Conservation (phyloP, 2,113 vertebrate species). For the Anarrhichthys ocellatus region DNA sequence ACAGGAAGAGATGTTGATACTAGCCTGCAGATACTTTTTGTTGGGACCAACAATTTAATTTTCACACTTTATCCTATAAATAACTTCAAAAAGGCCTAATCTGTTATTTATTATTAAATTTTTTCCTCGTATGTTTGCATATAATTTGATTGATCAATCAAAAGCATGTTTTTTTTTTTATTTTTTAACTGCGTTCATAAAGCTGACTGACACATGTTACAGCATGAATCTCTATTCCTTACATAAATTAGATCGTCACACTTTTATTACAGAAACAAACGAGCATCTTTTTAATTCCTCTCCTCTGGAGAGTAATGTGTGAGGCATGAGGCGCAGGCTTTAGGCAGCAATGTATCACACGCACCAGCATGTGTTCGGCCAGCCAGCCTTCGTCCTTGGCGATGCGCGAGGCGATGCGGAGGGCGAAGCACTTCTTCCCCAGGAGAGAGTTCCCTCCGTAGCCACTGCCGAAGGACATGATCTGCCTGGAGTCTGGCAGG, state of each 20-base stretch:
- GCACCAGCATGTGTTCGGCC: conserved; percentile 98
- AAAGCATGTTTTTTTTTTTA: background rate
- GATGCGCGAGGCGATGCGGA: conserved; percentile 94
- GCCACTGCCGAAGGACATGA: conserved; percentile 95
- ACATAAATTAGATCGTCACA: background rate
- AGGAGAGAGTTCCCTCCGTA: conserved; percentile 98
- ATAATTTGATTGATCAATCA: background rate
- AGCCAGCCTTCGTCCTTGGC: conserved; percentile 98
- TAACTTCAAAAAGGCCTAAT: background rate
- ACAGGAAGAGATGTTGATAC: background rate
- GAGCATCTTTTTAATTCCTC: background rate
- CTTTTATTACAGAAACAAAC: background rate
- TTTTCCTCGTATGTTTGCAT: background rate
- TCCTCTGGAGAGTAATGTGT: background rate
- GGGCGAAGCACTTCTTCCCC: conserved; percentile 99
- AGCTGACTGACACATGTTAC: background rate
- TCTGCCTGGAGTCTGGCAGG: conserved; percentile 93
- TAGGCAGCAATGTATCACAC: background rate
- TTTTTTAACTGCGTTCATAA: background rate
- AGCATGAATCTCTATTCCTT: background rate
- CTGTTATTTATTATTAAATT: background rate
- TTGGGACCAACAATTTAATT: background rate
- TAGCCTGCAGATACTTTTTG: background rate
- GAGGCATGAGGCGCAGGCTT: background rate
- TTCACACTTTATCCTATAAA: background rate